These are phyloP conservation scores for Aricia artaxerxes DNA, from an alignment of 2,888 invertebrate species.

Conservation along the genomic window DNA sequence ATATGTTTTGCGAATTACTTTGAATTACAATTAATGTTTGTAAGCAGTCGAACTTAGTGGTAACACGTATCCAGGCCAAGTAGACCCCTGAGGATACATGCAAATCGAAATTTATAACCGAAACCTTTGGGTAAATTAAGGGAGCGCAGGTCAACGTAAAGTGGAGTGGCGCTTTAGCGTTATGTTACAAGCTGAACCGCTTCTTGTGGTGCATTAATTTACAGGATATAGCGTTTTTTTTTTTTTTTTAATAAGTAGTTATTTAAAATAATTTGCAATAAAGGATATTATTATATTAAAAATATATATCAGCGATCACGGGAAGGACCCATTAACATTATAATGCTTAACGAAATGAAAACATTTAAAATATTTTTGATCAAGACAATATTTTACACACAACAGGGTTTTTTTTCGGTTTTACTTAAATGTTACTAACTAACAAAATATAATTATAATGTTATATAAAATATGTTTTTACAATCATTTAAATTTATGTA, in stretches of 20 bases:
- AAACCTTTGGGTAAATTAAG: constrained; percentile 35
- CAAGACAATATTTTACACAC: too few relatives aligned
- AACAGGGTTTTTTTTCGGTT: too few relatives aligned
- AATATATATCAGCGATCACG: too few relatives aligned
- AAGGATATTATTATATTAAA: too few relatives aligned
- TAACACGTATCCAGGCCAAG: constrained; percentile 55
- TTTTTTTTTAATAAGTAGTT: background rate
- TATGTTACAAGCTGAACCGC: constrained; percentile 63
- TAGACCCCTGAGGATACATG: constrained; percentile 45
- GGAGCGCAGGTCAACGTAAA: constrained; percentile 47
- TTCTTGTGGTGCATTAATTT: constrained; percentile 50
- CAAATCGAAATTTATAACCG: constrained; percentile 33
- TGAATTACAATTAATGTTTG: constrained; percentile 68
- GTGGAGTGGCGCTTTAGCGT: constrained; percentile 60
- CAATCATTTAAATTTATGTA: too few relatives aligned
- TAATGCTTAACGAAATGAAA: too few relatives aligned
- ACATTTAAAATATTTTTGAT: too few relatives aligned
- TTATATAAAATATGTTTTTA: too few relatives aligned
- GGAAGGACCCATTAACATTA: too few relatives aligned
- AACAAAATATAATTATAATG: too few relatives aligned
- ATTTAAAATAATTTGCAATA: too few relatives aligned
- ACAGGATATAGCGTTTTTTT: constrained; percentile 14
- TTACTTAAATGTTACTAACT: too few relatives aligned
- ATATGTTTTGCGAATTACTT: constrained; percentile 72
- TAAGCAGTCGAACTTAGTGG: constrained; percentile 60